phyloP scores from a whole-genome alignment of 2,113 vertebrate genomes.

The Corythoichthys haematopterus region DNA sequence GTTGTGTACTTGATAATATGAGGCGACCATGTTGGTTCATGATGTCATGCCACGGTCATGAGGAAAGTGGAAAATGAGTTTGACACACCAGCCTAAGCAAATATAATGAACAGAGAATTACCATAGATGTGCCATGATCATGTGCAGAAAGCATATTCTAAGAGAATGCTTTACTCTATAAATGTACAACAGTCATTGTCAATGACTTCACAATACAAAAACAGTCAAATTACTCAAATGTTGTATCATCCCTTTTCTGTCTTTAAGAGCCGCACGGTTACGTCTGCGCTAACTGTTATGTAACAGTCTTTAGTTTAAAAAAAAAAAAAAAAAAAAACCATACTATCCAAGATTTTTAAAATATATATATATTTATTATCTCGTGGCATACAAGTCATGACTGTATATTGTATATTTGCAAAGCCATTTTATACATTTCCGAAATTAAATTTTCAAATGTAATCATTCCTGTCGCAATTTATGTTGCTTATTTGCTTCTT shows the following conservation, averaged over 20 bases:
- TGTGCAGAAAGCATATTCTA: slow-evolving; percentile 41
- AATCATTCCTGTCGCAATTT: background rate
- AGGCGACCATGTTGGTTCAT: no score
- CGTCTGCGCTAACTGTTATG: background rate
- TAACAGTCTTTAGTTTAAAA: background rate
- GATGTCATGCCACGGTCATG: no score
- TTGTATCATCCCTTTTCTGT: background rate
- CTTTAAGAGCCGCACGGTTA: background rate
- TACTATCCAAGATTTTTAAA: background rate
- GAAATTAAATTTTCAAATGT: slow-evolving; percentile 38
- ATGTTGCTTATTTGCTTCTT: slow-evolving; percentile 4
- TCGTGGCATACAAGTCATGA: slow-evolving; percentile 3
- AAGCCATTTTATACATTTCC: slow-evolving; percentile 16
- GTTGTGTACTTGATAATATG: no score
- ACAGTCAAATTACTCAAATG: background rate
- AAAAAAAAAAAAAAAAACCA: background rate
- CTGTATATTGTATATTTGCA: slow-evolving; percentile 22
- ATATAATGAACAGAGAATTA: no score
- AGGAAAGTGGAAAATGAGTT: no score
- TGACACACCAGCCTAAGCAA: no score
- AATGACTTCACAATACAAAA: slow-evolving; percentile 7
- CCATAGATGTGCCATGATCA: slow-evolving; percentile 21
- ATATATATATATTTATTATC: slow-evolving; percentile 41
- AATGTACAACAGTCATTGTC: background rate
- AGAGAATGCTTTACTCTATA: slow-evolving; percentile 18